Percentiles rank a stretch among this genome's conserved stretches.
Evolutionary conservation across 2,113 vertebrate species (phyloP).

Genomic region (Chunga burmeisteri): DNA sequence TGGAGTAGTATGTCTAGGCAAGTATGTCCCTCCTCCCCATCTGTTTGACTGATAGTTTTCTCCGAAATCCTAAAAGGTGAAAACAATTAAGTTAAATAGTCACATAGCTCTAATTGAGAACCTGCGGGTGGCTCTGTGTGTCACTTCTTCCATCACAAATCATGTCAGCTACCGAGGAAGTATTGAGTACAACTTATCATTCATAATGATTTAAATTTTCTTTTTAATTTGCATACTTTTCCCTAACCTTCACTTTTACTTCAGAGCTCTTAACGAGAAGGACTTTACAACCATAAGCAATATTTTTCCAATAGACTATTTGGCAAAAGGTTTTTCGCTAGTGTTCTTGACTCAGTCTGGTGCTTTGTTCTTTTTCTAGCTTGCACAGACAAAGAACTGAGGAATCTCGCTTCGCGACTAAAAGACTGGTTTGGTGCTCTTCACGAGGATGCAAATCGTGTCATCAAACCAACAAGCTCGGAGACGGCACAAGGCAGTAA

Average conservation of each 20-base stretch:
- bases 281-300: neutral
- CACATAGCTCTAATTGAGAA: neutral
- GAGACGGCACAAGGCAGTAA: conserved; percentile 87
- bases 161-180: neutral
- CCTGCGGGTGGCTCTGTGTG: neutral
- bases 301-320: neutral
- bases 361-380: conserved; percentile 72
- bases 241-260: neutral
- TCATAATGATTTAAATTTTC: neutral
- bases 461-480: conserved; percentile 86
- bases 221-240: neutral
- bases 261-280: neutral
- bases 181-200: neutral
- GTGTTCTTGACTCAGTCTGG: neutral
- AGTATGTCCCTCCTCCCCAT: neutral
- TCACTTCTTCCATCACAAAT: neutral
- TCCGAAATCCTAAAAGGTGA: conserved; percentile 34
- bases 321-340: neutral
- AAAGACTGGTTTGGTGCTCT: conserved; percentile 96
- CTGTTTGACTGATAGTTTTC: conserved; percentile 17
- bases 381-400: conserved; percentile 89
- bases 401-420: conserved; percentile 88
- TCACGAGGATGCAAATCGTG: conserved; percentile 90
- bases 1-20: neutral
- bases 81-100: neutral